Evolutionary conservation across 2,113 vertebrate species (phyloP), one percentile per base, ranked within the genome.

Genomic region (Capreolus pygargus): DNA sequence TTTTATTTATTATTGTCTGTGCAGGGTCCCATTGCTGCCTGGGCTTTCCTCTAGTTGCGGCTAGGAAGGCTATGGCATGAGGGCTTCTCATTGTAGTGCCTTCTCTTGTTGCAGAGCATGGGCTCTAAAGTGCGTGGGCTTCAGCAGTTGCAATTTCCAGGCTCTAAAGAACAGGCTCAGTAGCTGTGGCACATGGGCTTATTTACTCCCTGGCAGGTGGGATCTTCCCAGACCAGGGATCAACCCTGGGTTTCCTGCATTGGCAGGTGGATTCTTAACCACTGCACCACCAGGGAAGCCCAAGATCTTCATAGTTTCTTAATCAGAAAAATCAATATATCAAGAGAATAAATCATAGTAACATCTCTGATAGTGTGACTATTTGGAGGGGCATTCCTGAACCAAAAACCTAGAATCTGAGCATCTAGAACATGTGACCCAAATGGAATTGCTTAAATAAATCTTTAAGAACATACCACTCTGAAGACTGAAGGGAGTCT

Each of bases 341-440:
- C 0, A 0, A 50, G 28, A 50, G 45, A 47, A 50, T 50, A 17
- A 50, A 79, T 19, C 28, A 6, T 28, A 19, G 45, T 50, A 50
- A 19, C 13, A 50, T 50, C 11, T 47, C 15, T 47, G 16, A 33
- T 50, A 79, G 9, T 79, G 28, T 50, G 23, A 45, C 45, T 33
- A 50, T 50, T 30, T 79, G 78, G 78, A 50, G 28, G 16, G 4
- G 4, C 78, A 33, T 11, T 28, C 8, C 45, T 50, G 45, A 50
- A 81, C 4, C 45, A 50, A 81, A 81, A 81, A 47, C 25, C 74
- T 45, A 79, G 76, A 79, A 79, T 30, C 15, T 79, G 27, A 79
- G 7, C 43, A 50, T 33, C 45, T 19, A 81, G 47, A 52, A 33
- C 47, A 52, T 52, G 5, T n/a, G 8, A n/a, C 28, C 28, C 78